phyloP scores from a whole-genome alignment of 2,888 invertebrate species.

The Molanna angustata region DNA sequence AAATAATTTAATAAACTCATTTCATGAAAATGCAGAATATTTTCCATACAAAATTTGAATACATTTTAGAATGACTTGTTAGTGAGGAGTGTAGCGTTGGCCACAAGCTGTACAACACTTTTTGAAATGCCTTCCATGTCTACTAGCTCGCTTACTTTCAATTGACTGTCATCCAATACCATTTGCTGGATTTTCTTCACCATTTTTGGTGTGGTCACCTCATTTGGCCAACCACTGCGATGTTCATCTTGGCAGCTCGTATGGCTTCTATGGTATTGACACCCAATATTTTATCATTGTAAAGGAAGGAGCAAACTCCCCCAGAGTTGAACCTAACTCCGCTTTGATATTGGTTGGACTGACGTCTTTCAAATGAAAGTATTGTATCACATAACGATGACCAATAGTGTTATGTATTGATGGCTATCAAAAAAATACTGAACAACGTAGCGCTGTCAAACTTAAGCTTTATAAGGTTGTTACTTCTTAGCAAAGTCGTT shows the following conservation, averaged over 20 bases:
- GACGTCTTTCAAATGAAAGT: conserved; percentile 27
- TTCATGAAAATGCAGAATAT: no score
- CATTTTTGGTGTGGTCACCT: conserved; percentile 26
- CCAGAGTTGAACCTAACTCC: conserved; percentile 34
- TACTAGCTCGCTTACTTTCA: conserved; percentile 19
- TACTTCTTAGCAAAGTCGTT: background rate
- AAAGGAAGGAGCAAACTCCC: conserved; percentile 32
- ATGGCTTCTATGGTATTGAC: conserved; percentile 26
- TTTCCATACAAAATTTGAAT: no score
- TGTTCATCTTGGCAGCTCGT: no score
- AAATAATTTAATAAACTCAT: no score
- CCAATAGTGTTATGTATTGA: conserved; percentile 9
- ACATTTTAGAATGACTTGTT: no score
- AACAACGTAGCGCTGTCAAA: conserved; percentile 27
- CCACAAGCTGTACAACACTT: no score
- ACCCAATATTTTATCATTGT: conserved; percentile 5
- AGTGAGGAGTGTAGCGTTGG: no score
- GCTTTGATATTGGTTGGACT: conserved; percentile 33
- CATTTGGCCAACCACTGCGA: conserved; percentile 26
- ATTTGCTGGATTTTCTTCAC: conserved; percentile 19
- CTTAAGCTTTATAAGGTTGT: conserved; percentile 18
- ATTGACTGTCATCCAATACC: conserved; percentile 15
- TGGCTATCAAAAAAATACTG: conserved; percentile 7
- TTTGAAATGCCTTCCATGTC: conserved; percentile 11
- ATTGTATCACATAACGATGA: conserved; percentile 29